Base-by-base conservation (phyloP, 1,140 invertebrate genomes). In the Papilio xuthus region DNA sequence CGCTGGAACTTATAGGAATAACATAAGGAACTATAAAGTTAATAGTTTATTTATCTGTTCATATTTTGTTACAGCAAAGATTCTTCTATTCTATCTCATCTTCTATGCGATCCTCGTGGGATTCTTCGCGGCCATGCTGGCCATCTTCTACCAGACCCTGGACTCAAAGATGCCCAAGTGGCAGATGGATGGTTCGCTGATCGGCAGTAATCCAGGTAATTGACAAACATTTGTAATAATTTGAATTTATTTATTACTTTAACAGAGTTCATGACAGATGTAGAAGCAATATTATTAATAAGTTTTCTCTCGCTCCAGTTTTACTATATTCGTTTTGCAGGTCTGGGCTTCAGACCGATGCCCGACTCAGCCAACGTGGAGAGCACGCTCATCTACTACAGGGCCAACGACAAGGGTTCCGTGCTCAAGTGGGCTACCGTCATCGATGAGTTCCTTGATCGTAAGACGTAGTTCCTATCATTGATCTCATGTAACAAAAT, bases 381-480 rank as follows among this genome's bases (percentile, higher is more conserved):
- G 90, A 98, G 97, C 89, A 99, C 98, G 70, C 95, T 99, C 77
- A 98, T 99, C 90, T 98, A 98, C 96, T 99, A 98, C 95, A 96
- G 96, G 92, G 96, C 96, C 82, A 96, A 96, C 80, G 96, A 97
- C 83, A 94, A 96, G 86, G 96, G 97, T 71, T 98, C 97, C 86
- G 97, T 96, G 88, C 95, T 96, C 81, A 95, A 96, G 83, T 98
- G 98, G 98, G 96, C 96, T 74, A 94, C 95, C 47, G 96, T 96
- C 90, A 95, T 98, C 79, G 95, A 96, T 79, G 93, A 93, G 47
- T 97, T 97, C 88, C 94, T 98, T 79, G 92, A 96, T 86, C 94
- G 97, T 98, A 94, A 88, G 89, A 88, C 41, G 56, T 77, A 72
- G 42, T 74, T 23, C 20, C 15, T 69, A 15, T 37, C 28, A 53